These are phyloP conservation scores for Sinella curviseta DNA, from an alignment of 1,140 invertebrate species.

Conservation along the genomic window DNA sequence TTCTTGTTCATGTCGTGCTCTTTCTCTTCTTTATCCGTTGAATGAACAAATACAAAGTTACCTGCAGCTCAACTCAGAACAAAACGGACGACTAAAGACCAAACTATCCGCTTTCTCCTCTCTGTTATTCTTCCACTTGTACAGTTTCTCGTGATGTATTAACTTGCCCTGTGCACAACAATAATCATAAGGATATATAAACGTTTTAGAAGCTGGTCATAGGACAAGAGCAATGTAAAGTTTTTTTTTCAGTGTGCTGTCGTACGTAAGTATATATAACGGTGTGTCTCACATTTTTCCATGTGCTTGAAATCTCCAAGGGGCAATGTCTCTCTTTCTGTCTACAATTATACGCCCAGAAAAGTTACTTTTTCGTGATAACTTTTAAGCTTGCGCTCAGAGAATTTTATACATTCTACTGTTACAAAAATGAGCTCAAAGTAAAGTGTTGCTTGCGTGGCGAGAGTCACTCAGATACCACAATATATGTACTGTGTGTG, in stretches of 20 bases:
- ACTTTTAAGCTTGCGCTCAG: background rate
- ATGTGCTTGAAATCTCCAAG: conserved; percentile 6
- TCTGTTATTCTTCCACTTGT: conserved; percentile 6
- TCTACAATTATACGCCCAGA: background rate
- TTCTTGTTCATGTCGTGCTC: background rate
- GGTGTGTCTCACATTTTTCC: background rate
- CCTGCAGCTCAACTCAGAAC: background rate
- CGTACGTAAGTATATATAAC: too few species aligned
- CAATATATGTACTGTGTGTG: too few species aligned
- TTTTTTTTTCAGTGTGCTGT: too few species aligned
- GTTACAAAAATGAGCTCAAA: too few species aligned
- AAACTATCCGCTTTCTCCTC: too few species aligned
- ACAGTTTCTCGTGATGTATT: background rate
- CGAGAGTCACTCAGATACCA: too few species aligned
- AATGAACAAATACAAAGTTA: background rate
- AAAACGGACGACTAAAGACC: too few species aligned
- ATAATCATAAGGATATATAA: too few species aligned
- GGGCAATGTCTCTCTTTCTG: conserved; percentile 1
- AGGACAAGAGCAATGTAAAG: too few species aligned
- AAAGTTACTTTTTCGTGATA: background rate
- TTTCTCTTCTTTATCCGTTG: background rate
- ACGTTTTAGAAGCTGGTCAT: too few species aligned
- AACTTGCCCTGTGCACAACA: background rate
- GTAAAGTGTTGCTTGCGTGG: too few species aligned
- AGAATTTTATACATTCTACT: background rate